Percentiles rank a stretch among this genome's conserved stretches.
Evolutionary conservation across 2,113 vertebrate genomes (phyloP).

Genomic region (Chlamydotis undulata): DNA sequence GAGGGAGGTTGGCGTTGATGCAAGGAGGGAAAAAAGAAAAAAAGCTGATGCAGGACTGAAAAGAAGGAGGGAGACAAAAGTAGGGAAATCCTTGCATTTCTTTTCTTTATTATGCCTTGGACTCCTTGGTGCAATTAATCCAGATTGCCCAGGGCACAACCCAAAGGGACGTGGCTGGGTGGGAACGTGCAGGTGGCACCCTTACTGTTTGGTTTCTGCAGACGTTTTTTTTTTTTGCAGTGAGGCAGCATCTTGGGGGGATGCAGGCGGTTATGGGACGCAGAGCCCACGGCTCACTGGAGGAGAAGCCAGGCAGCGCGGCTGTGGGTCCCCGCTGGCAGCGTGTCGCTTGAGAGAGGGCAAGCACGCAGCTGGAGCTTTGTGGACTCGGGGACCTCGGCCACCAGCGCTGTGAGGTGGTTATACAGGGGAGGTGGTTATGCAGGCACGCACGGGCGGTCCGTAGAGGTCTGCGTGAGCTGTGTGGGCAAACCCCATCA

Average conservation of each 20-base stretch:
- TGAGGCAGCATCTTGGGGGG: background rate
- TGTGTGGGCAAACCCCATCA: background rate
- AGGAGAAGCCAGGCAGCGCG: background rate
- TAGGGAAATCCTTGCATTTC: background rate
- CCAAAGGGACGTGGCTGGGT: background rate
- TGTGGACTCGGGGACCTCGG: rapidly evolving
- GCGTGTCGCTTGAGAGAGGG: rapidly evolving
- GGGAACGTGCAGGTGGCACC: rapidly evolving
- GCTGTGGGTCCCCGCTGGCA: background rate
- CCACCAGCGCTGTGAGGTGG: background rate
- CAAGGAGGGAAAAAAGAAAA: background rate
- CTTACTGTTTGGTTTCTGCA: background rate
- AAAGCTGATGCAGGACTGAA: background rate
- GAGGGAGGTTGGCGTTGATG: background rate
- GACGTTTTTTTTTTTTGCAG: background rate
- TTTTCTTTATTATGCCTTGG: background rate
- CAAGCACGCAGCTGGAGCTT: background rate
- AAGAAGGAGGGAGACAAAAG: background rate
- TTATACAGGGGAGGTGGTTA: background rate
- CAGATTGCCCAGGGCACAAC: background rate
- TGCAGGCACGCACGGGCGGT: rapidly evolving
- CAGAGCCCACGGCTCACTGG: background rate
- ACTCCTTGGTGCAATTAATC: background rate
- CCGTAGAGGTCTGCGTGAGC: background rate
- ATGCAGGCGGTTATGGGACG: background rate